Base-by-base conservation (phyloP, 2,113 vertebrate genomes). In the Eolophus roseicapilla region DNA sequence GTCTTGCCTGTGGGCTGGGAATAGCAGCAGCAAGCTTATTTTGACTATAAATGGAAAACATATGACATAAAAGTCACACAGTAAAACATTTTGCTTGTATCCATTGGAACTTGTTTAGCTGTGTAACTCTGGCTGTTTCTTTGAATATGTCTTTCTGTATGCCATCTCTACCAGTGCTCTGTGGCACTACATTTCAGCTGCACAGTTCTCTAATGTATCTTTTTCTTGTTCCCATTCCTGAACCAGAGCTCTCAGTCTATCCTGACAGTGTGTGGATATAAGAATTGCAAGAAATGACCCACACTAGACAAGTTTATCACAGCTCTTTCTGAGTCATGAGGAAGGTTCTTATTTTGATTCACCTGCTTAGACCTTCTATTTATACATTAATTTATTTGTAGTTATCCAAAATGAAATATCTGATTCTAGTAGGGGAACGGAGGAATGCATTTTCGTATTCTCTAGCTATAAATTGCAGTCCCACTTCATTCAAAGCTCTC, bases 241-340 rank as follows among this genome's bases (percentile, higher is more conserved):
- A 93, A 82, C 55, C 52, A 71, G 60, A 71, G 79, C 64, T 88
- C 69, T 97, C 88, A 68, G 88, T 96, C 93, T 94, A n/a, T 68
- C 33, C 69, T 92, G 95, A 68, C 88, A 88, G 29, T 2, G 23
- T 73, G 50, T 53, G 76, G 90, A 81, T 86, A 64, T 93, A 95
- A 91, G 85, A 88, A 94, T 94, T 94, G 57, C 68, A 83, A 88
- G 93, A 92, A 94, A 81, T 88, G 86, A 96, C 93, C 90, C 80
- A 65, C 52, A 35, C 64, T 55, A 88, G 73, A 82, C 86, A 93
- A 82, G 82, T 93, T 96, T 95, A 94, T 97, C 92, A 78, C 39
- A 28, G 39, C 18, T 88, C 37, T 73, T 95, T 93, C 68, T 95
- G 90, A 94, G 86, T 86, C 76, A 52, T 59, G 47, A 90, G n/a